Base-by-base conservation (phyloP, 92 coral and sea anemone genomes). In the Virgularia gustaviana region DNA sequence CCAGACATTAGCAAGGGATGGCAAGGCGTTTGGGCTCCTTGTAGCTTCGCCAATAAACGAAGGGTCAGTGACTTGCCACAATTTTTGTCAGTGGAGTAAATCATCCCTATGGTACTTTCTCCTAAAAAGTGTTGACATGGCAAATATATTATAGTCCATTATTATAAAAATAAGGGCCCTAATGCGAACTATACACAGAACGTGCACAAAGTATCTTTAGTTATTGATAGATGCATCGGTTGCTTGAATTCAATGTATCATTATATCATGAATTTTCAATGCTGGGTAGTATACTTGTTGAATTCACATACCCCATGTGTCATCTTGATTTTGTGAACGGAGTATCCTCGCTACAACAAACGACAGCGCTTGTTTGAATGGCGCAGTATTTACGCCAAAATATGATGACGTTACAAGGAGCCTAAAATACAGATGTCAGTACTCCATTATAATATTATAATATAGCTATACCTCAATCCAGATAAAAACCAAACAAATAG, bases 21-120 rank as follows among this genome's bases (percentile, higher is more conserved):
- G 19, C 13, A 1, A 16, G 19, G 19, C 20, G 0, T 13, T 13
- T 13, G 4, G 4, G 13, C n/a, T 43, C 13, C 20, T 43, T 43
- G 51, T 43, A 43, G 51, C 20, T 43, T 43, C 13, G 51, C 20
- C 51, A 43, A 43, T 43, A 43, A 4, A 43, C 64, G 7, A n/a
- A 57, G 19, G 3, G 64, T 57, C 19, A 57, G 64, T 6, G 64
- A 6, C 36, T 57, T 57, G n/a, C 64, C 64, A 15, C 64, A 29
- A 13, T 57, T 57, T 27, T 31, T 57, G 20, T 57, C 64, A 6
- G 9, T 7, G 7, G 64, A 57, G 64, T 6, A 57, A 2, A 57
- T 57, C 64, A 57, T 6, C 35, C 64, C 64, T 5, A 57, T 6
- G 35, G 30, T 57, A 31, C 64, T 57, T 31, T 57, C 64, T 1